Evolutionary conservation across 2,888 invertebrate species (phyloP), one percentile per base, ranked within the genome.

Genomic region (Athalia rosae): DNA sequence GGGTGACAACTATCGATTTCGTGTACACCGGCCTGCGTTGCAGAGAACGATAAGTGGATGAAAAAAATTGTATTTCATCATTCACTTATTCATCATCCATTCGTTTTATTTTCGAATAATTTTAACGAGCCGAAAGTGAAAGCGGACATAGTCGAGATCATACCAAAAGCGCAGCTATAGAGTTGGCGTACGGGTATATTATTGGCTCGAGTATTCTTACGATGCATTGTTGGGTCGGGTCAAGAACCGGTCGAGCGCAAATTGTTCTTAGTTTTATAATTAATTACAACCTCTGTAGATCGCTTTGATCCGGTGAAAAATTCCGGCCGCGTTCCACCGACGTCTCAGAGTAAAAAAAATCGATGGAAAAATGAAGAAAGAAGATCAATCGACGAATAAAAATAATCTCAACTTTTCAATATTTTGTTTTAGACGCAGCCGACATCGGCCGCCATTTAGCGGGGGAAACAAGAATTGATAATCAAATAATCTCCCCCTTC

Each of bases 261-360:
- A 13, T 58, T 3, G 9, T 13, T 58, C 45, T n/a, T 13, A 11
- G 71, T 58, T 71, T 71, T 71, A 71, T 58, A 71, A 71, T 43
- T 69, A 4, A 43, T 50, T 58, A 28, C 43, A 13, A 43, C n/a
- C 50, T 56, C 43, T 56, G 8, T n/a, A 53, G 41, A 15, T 13
- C 77, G 62, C 67, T 71, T 77, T 28, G 76, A 77, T 53, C 76
- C 78, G 73, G 47, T 73, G 66, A 76, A 77, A 9, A 69, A 76
- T 28, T 28, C 28, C 28, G 0, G 28, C 28, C 28, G 28, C 28
- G 28, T 28, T 28, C 28, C 0, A 28, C 28, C 2, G 28, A n/a
- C n/a, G n/a, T n/a, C n/a, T n/a, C n/a, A n/a, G n/a, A n/a, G n/a
- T n/a, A n/a, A n/a, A n/a, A n/a, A 28, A 28, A 28, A 28, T 28